These are phyloP conservation scores for Indicator maculatus DNA, from an alignment of 2,113 vertebrate species.

Conservation along the genomic window DNA sequence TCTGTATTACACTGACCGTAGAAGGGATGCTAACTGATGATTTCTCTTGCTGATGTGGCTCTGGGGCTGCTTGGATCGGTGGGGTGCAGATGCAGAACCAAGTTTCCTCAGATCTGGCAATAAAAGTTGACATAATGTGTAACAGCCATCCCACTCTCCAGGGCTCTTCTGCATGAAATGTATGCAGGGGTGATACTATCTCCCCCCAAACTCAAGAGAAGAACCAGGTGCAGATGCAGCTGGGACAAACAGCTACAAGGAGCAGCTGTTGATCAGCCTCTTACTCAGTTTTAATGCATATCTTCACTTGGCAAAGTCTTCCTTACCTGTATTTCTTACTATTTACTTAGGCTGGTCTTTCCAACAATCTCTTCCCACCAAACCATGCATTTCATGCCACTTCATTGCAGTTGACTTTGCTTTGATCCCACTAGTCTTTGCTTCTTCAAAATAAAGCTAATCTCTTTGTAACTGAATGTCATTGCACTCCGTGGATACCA, in stretches of 20 bases:
- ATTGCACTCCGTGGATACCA: not conserved
- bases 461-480: not conserved
- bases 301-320: not conserved
- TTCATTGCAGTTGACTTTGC: not conserved
- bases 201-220: not conserved
- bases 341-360: not conserved
- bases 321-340: not conserved
- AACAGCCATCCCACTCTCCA: not conserved
- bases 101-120: not conserved
- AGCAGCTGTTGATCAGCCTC: not conserved
- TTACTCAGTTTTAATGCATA: not conserved
- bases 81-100: not conserved
- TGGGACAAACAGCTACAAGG: not conserved
- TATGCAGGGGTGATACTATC: rapidly evolving
- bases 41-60: not conserved
- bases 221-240: not conserved
- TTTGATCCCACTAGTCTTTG: not conserved
- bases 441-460: not conserved
- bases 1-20: not conserved
- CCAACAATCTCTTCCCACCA: not conserved
- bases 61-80: not conserved
- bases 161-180: not conserved
- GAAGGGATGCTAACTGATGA: not conserved
- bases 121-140: not conserved
- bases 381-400: not conserved